These are phyloP conservation scores for Cottus gobio DNA, from an alignment of 2,113 vertebrate species.

Conservation along the genomic window DNA sequence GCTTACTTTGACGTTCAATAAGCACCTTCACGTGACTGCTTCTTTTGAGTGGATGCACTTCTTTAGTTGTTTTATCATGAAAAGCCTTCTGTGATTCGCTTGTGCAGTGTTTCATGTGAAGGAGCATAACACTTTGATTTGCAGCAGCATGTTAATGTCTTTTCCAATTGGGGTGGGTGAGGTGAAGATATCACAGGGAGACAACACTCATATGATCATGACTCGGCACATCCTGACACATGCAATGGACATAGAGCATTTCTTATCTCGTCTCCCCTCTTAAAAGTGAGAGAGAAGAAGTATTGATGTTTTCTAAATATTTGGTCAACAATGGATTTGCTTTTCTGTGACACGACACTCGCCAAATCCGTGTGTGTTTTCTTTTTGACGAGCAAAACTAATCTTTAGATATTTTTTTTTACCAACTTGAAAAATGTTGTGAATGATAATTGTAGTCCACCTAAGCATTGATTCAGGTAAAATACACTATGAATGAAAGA, in stretches of 20 bases:
- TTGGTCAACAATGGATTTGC: background rate
- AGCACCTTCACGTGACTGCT: background rate
- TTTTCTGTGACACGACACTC: background rate
- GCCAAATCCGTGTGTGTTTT: too few species aligned
- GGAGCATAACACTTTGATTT: background rate
- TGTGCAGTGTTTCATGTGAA: background rate
- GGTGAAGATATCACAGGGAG: background rate
- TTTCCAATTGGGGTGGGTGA: background rate
- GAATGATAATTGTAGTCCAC: background rate
- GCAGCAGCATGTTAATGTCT: background rate
- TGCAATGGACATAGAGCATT: background rate
- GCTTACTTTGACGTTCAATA: background rate
- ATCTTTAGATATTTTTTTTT: background rate
- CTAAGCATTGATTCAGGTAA: background rate
- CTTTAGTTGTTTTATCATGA: background rate
- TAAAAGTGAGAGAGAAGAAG: background rate
- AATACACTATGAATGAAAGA: background rate
- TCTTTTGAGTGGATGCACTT: background rate
- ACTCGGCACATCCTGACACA: background rate
- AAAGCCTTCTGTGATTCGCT: background rate
- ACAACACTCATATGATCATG: background rate
- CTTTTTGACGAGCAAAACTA: background rate
- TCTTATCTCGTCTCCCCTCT: background rate
- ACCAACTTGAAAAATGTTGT: background rate
- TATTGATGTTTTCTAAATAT: background rate